Evolutionary conservation across 1,140 invertebrate genomes (phyloP).

Genomic region (Drosophila sucinea): DNA sequence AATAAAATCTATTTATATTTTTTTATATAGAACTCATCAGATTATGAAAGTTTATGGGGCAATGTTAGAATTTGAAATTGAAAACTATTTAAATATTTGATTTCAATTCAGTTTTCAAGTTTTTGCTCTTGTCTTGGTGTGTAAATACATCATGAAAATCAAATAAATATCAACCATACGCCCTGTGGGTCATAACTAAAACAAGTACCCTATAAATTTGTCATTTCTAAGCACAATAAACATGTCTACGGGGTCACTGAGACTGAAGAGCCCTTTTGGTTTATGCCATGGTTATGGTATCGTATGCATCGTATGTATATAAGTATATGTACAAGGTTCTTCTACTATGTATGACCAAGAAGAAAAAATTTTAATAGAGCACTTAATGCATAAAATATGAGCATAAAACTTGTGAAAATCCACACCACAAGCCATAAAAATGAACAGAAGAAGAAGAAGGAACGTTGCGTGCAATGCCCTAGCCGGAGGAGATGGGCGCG

Average conservation of each 20-base stretch:
- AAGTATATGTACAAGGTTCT: constrained; percentile 8
- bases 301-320: background rate
- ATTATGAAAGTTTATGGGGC: constrained; percentile 43
- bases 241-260: constrained; percentile 36
- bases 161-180: constrained; percentile 66
- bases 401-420: constrained; percentile 54
- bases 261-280: constrained; percentile 10
- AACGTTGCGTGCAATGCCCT: constrained; percentile 48
- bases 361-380: constrained; percentile 69
- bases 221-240: constrained; percentile 50
- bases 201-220: constrained; percentile 61
- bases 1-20: constrained; percentile 37
- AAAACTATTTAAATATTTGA: constrained; percentile 1
- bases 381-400: constrained; percentile 73
- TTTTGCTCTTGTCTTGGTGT: background rate
- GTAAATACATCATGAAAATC: constrained; percentile 42
- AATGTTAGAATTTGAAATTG: background rate
- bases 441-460: constrained; percentile 25
- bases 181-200: constrained; percentile 31
- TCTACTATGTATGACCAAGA: constrained; percentile 12
- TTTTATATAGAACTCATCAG: constrained; percentile 24
- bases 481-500: constrained; percentile 5
- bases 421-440: constrained; percentile 30
- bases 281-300: constrained; percentile 13
- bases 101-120: background rate